Evolutionary conservation across 2,113 vertebrate species (phyloP), one percentile per base, ranked within the genome.

Genomic region (Ammospiza caudacuta): DNA sequence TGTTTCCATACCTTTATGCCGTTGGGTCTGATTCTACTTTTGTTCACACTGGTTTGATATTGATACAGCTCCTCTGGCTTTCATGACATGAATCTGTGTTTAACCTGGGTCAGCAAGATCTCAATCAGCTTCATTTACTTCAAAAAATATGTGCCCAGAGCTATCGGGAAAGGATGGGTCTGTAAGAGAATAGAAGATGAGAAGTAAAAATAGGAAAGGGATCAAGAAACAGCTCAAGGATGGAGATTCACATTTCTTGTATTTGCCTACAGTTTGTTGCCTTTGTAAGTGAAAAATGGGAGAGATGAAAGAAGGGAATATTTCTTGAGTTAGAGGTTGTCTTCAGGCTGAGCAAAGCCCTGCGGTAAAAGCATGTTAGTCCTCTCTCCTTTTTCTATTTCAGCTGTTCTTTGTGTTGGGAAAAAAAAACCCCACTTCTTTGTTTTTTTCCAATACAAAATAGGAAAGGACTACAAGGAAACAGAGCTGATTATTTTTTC

Each of bases 401-500:
- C 89, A 93, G 43, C 68, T 92, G 49, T 63, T 92, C 68, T 70
- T 46, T 70, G 80, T 29, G 29, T 39, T 57, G 14, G 29, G 24
- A 1, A 63, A 86, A 63, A 5, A 66, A 85, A 63, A 4, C 8
- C 1, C 7, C 25, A 23, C 28, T n/a, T 46, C 24, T 62, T 29
- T 37, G 31, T 27, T 51, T 63, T 62, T 58, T 51, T 44, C 25
- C 35, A 55, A 5, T 67, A 86, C 41, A 83, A 87, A 94, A 87
- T 94, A 93, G 69, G 92, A 92, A 94, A 96, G 68, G 62, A 54
- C 88, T 90, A 90, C 61, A 87, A 90, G 93, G 92, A 96, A 96
- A 90, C 4, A 1, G 68, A 78, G 57, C 52, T 82, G 83, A 85
- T 92, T 92, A 90, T 95, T 95, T 96, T 96, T 92, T 92, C 85